Evolutionary conservation across 37 sponge, comb jelly and placozoan species (phyloP), one percentile per base, ranked within the genome.

Genomic region (Hexactinellida sp.): DNA sequence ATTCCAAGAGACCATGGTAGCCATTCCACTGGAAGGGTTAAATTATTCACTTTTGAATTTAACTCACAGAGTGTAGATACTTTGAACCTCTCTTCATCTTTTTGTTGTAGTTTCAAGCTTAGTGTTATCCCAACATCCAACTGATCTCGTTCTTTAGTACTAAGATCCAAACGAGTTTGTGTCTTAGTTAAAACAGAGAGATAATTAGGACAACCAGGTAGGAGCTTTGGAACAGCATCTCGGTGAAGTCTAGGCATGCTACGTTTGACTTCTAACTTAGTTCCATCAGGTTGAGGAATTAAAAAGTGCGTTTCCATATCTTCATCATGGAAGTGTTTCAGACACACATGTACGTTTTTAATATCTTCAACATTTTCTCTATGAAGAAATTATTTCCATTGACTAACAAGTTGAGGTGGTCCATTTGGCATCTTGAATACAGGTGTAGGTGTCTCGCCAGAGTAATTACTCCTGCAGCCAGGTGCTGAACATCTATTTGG

Each of bases 341-440:
- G 76, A 28, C 76, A 63, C 34, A 63, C 76, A 28, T 63, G 76
- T 32, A 63, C 13, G 5, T 63, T 28, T 23, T 63, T 63, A 63
- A 63, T 10, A 7, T 63, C 76, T 23, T 63, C 76, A 63, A 63
- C 13, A n/a, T 32, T 32, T 23, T 63, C 76, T 63, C 76, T 10
- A 28, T 63, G 76, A 63, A 63, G 76, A 63, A 63, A 63, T 63
- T 10, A 28, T 63, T 63, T 63, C 76, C 76, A 63, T 63, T 63
- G 76, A 63, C 19, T 7, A 63, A 63, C 76, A 32, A 63, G 25
- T 32, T 63, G 76, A 63, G 76, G 76, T 63, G 76, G 76, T 32
- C 25, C 76, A 25, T 63, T 63, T 32, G 76, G 34, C 25, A 63
- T 63, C 76, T 63, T 63, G 76, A 63, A 63, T 32, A 63, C 76